Percentiles rank a stretch among this genome's conserved stretches.
Evolutionary conservation across 2,888 invertebrate species (phyloP).

Genomic region (Baccha elongata): DNA sequence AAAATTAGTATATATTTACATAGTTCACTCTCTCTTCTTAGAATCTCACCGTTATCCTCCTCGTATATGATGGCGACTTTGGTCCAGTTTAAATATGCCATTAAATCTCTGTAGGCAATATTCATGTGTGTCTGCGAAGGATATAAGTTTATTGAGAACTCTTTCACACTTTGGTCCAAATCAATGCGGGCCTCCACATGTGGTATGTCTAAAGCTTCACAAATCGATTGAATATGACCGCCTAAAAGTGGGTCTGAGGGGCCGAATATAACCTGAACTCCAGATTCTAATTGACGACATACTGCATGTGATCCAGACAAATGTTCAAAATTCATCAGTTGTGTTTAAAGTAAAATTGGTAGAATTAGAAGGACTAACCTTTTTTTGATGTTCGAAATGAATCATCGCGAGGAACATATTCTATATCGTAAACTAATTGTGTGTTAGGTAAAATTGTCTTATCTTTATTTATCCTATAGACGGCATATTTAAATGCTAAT

Average conservation of each 20-base stretch:
- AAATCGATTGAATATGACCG: conserved; percentile 93
- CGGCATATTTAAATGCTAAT: conserved; percentile 96
- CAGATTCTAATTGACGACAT: conserved; percentile 87
- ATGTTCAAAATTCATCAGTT: neutral
- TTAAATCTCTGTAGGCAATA: conserved; percentile 92
- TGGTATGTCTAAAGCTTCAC: conserved; percentile 94
- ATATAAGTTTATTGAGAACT: conserved; percentile 94
- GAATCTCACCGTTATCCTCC: conserved; percentile 90
- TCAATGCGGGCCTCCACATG: conserved; percentile 91
- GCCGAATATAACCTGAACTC: conserved; percentile 94
- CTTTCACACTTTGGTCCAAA: conserved; percentile 83
- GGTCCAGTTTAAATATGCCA: conserved; percentile 95
- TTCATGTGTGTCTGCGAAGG: conserved; percentile 93
- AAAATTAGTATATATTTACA: neutral
- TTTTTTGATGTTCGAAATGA: conserved; percentile 95
- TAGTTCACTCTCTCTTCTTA: neutral
- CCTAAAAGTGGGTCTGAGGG: conserved; percentile 92
- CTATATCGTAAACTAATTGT: conserved; percentile 95
- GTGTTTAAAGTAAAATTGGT: neutral
- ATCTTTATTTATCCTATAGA: conserved; percentile 96
- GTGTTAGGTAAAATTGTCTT: conserved; percentile 91
- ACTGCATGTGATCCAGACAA: conserved; percentile 68
- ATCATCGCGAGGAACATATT: conserved; percentile 94
- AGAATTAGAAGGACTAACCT: conserved; percentile 85
- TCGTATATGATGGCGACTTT: conserved; percentile 96